Evolutionary conservation across 2,113 vertebrate species (phyloP).

Genomic region (Sylvilagus bachmani): DNA sequence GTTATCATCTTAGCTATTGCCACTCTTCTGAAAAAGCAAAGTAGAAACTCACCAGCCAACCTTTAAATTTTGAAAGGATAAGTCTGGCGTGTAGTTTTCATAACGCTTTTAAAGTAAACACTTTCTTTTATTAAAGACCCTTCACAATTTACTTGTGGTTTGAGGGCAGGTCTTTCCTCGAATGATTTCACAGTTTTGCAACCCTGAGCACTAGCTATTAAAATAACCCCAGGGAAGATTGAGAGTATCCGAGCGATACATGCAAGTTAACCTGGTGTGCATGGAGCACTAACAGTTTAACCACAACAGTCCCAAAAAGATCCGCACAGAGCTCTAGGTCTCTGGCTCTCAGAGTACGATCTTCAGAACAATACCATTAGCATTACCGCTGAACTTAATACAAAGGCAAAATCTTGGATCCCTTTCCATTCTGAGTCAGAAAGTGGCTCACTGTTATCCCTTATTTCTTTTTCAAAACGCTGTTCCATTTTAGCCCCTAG

Average conservation of each 20-base stretch:
- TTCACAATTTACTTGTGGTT: background rate
- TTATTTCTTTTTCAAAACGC: fast-evolving
- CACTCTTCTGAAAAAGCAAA: background rate
- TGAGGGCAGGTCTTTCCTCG: background rate
- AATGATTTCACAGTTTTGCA: background rate
- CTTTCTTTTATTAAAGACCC: background rate
- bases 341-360: fast-evolving
- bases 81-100: background rate
- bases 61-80: background rate
- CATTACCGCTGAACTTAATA: too few species aligned
- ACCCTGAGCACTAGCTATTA: background rate
- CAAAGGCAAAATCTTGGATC: background rate
- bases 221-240: too few species aligned
- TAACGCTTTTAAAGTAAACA: background rate
- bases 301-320: fast-evolving
- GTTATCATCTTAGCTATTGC: background rate
- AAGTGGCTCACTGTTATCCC: too few species aligned
- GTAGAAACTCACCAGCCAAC: background rate
- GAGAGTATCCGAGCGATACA: background rate
- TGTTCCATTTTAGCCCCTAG: background rate
- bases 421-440: background rate
- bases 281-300: background rate
- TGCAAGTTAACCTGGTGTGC: background rate
- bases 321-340: background rate
- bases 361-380: background rate